A percentile compares a stretch with the other conserved stretches of the same genome.
These are phyloP conservation scores for Actias luna DNA, from an alignment of 2,888 invertebrate genomes.

Conservation along the genomic window DNA sequence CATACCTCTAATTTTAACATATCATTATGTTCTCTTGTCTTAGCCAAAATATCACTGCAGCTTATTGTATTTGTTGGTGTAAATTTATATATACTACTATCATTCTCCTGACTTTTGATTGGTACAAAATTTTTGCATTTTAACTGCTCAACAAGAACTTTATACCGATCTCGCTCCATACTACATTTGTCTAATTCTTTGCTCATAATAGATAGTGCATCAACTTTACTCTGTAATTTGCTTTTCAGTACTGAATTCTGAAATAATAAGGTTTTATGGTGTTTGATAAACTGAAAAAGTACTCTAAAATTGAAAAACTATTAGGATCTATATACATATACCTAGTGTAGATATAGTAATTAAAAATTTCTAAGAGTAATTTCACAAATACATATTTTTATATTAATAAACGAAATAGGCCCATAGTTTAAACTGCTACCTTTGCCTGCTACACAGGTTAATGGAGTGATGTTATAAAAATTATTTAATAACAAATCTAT, in stretches of 20 bases:
- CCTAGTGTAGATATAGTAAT: no score
- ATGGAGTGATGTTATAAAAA: no score
- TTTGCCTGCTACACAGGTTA: no score
- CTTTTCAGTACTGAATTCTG: conserved; percentile 85
- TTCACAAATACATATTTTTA: not conserved
- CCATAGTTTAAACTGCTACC: not conserved
- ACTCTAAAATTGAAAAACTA: not conserved
- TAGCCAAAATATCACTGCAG: conserved; percentile 81
- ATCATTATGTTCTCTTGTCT: conserved; percentile 82
- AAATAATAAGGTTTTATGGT: conserved; percentile 25
- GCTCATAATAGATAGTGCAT: conserved; percentile 89
- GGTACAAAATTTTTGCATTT: conserved; percentile 70
- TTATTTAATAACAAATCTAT: no score
- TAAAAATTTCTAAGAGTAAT: not conserved
- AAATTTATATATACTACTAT: conserved; percentile 49
- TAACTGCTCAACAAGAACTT: conserved; percentile 89
- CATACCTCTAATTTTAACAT: conserved; percentile 77
- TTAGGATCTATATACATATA: no score
- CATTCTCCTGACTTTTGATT: conserved; percentile 41
- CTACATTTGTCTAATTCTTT: conserved; percentile 89
- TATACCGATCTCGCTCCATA: conserved; percentile 90
- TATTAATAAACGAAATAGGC: not conserved
- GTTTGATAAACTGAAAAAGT: not conserved
- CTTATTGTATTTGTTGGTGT: conserved; percentile 72
- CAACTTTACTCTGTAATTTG: conserved; percentile 90